Evolutionary conservation across 2,113 vertebrate genomes (phyloP), one percentile per base, ranked within the genome.

Genomic region (Laterallus jamaicensis): DNA sequence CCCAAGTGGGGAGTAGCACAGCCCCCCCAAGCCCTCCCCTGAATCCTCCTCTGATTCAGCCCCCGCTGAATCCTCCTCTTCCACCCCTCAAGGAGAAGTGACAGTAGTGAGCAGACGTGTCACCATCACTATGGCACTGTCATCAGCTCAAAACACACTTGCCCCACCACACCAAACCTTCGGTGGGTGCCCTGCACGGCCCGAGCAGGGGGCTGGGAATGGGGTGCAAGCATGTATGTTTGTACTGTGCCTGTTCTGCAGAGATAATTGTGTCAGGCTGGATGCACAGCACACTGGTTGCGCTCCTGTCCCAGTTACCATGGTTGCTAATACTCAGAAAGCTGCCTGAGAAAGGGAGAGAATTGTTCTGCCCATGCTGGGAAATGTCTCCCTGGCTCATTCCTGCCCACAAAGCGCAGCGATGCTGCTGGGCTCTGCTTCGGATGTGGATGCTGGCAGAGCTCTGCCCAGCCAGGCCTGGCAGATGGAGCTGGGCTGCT

Each of bases 291-390:
- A 11, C 83, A 26, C 35, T 37, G 92, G 90, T 64, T 96, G 63
- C 92, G 70, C 86, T 95, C 71, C 93, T 94, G 42, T 96, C 81
- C 49, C 86, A 94, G 97, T 97, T 97, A 63, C 96, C 92, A 97
- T 97, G 97, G 97, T 96, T 97, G 93, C 97, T 83, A 75, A 92
- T 93, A 91, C 95, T 96, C 79, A 90, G 96, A 96, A 97, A 96
- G 78, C 77, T 93, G 95, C 91, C 95, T 74, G 96, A 93, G 96
- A 93, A 97, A 91, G 93, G 95, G 93, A 87, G 94, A 60, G 91
- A 91, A 96, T 94, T 93, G 95, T 97, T 97, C 95, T 96, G 79
- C 83, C 89, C 81, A 25, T 66, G 91, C 80, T 83, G 87, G 96
- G 95, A 96, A 74, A 91, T 58, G 95, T 97, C 93, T 80, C 92